These are phyloP conservation scores for Calcarius lapponicus DNA, from an alignment of 2,797 vertebrate genomes.

Conservation along the genomic window DNA sequence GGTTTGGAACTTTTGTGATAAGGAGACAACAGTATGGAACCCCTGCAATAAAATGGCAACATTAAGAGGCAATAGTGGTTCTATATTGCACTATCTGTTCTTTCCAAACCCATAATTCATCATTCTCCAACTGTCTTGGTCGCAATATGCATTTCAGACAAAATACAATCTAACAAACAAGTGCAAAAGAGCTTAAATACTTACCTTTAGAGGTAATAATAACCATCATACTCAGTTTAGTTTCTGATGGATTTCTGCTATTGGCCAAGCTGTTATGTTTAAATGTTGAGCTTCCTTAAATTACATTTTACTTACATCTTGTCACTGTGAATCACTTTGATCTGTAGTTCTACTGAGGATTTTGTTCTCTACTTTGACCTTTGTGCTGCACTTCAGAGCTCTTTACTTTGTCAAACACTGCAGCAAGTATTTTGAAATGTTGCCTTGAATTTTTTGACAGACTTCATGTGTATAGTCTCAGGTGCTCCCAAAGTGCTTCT, in stretches of 20 bases:
- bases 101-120: not conserved
- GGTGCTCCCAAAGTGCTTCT: not conserved
- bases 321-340: not conserved
- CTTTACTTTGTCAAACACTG: not conserved
- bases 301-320: not conserved
- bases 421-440: not conserved
- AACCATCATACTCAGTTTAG: not conserved
- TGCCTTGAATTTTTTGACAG: not conserved
- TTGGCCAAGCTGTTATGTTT: not conserved
- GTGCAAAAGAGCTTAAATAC: not conserved
- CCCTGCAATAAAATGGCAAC: not conserved
- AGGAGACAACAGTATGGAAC: not conserved
- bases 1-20: not conserved
- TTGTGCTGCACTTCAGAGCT: not conserved
- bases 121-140: not conserved
- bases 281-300: not conserved
- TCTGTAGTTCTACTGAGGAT: not conserved
- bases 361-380: not conserved
- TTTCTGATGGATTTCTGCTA: not conserved
- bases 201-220: not conserved
- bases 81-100: not conserved
- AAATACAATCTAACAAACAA: not conserved
- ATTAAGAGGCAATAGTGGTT: not conserved
- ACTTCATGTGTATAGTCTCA: not conserved
- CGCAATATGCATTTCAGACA: not conserved